Percentiles rank a stretch among this genome's conserved stretches.
Evolutionary conservation across 2,888 invertebrate species (phyloP).

Genomic region (Synanthedon formicaeformis): DNA sequence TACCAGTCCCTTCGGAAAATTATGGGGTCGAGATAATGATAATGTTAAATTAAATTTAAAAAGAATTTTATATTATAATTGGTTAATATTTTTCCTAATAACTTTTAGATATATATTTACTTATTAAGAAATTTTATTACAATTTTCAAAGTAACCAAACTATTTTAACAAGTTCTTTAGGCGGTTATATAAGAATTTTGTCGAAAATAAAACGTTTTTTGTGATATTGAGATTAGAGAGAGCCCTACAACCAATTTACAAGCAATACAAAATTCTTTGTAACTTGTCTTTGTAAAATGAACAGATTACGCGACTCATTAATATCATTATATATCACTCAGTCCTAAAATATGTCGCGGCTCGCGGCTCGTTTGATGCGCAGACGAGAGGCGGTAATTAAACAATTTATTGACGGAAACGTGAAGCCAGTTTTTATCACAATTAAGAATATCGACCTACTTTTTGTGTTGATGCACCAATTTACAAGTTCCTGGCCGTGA

Average conservation of each 20-base stretch:
- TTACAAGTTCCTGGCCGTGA: constrained; percentile 43
- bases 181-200: too few relatives aligned
- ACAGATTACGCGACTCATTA: not conserved
- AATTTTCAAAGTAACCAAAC: too few relatives aligned
- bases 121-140: too few relatives aligned
- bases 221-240: constrained; percentile 7
- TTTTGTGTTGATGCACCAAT: constrained; percentile 21
- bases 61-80: too few relatives aligned
- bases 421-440: constrained; percentile 46
- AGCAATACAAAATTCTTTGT: not conserved
- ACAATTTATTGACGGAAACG: constrained; percentile 40
- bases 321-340: constrained; percentile 5
- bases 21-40: too few relatives aligned
- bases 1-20: too few relatives aligned
- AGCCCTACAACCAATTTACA: not conserved
- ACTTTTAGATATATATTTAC: too few relatives aligned
- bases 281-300: constrained; percentile 1
- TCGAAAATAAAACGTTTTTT: too few relatives aligned
- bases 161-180: too few relatives aligned
- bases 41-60: too few relatives aligned
- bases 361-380: constrained; percentile 49
- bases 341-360: constrained; percentile 18
- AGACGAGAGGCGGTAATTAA: constrained; percentile 46
- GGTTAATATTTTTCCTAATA: too few relatives aligned
- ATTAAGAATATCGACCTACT: constrained; percentile 24